phyloP scores from a whole-genome alignment of 2,113 vertebrate genomes.

The Brachypodius melanocephalos region DNA sequence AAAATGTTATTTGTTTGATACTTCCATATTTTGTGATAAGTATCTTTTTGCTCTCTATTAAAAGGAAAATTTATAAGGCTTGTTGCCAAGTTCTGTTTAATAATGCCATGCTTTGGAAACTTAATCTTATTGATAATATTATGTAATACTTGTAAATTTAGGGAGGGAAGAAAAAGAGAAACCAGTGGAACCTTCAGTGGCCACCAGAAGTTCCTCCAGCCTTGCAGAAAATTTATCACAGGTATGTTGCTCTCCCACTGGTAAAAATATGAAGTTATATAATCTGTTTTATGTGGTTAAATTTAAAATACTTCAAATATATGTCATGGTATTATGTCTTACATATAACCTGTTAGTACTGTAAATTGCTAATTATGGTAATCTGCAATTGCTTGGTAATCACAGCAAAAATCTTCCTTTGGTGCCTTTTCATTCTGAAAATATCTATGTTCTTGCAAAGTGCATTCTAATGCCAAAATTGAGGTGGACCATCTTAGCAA shows the following conservation, averaged over 20 bases:
- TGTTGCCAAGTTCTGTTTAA: constrained; percentile 5
- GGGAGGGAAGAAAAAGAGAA: constrained; percentile 62
- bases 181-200: background rate
- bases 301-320: background rate
- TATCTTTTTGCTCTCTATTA: background rate
- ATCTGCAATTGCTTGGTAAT: background rate
- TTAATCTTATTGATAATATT: background rate
- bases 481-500: background rate
- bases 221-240: constrained; percentile 52
- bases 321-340: background rate
- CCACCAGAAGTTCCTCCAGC: constrained; percentile 39
- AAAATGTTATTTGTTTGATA: background rate
- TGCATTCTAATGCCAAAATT: background rate
- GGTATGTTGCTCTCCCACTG: constrained; percentile 43
- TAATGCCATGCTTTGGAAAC: background rate
- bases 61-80: background rate
- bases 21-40: background rate
- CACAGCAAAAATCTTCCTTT: background rate
- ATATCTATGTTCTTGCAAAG: background rate
- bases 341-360: background rate
- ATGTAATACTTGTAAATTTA: constrained; percentile 45
- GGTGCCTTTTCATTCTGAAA: background rate
- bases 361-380: background rate
- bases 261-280: background rate
- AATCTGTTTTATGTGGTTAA: background rate